Percentiles rank a stretch among this genome's conserved stretches.
Conservation (phyloP, 2,888 invertebrate genomes). For the Epirrhoe alternata region DNA sequence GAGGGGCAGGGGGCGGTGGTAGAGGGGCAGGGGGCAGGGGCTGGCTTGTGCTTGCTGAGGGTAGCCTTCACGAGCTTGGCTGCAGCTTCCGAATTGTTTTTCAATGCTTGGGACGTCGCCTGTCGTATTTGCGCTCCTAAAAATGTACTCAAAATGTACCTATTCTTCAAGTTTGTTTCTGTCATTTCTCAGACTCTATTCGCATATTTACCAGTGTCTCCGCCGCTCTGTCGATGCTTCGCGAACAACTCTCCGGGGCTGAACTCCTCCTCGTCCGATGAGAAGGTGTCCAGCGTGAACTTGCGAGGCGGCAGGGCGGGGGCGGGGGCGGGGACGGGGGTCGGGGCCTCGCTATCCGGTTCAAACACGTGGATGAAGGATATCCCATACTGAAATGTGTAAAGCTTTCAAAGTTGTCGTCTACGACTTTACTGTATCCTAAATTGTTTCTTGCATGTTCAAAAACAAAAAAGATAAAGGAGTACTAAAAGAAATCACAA, state of each 20-base stretch:
- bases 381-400: constrained; percentile 88
- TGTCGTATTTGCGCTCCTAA: constrained; percentile 75
- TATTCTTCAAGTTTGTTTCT: not conserved
- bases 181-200: too few species aligned
- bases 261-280: constrained; percentile 86
- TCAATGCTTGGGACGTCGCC: constrained; percentile 70
- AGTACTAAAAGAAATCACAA: too few species aligned
- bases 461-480: too few species aligned
- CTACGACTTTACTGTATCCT: too few species aligned
- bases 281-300: constrained; percentile 65
- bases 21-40: constrained; percentile 7
- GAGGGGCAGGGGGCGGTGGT: not conserved
- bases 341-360: constrained; percentile 62
- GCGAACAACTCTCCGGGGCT: constrained; percentile 88
- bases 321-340: constrained; percentile 20
- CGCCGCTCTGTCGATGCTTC: constrained; percentile 65
- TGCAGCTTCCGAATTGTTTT: constrained; percentile 61
- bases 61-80: constrained; percentile 64
- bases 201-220: constrained; percentile 39
- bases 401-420: too few species aligned
- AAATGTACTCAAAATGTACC: not conserved
- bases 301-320: constrained; percentile 27
- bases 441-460: too few species aligned
- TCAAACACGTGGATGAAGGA: constrained; percentile 89
- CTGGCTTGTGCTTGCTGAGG: constrained; percentile 39